Conservation (phyloP, 2,797 vertebrate species). For the Cuculus canorus region DNA sequence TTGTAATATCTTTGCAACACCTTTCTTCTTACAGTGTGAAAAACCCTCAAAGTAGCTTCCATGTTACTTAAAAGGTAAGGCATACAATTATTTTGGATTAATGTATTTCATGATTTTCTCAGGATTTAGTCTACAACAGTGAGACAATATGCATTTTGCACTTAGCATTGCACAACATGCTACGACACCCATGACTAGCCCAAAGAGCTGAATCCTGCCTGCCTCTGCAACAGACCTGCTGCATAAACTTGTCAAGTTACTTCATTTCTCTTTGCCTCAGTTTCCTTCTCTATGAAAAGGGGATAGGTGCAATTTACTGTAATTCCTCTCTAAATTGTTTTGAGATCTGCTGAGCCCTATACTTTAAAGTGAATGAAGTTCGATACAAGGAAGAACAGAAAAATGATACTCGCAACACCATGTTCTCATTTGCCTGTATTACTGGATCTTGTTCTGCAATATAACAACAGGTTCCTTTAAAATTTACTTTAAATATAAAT, state of each 20-base stretch:
- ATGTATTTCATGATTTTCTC: neutral
- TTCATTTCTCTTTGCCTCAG: slow-evolving; percentile 13
- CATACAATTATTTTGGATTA: neutral
- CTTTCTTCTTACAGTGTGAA: neutral
- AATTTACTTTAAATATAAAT: neutral
- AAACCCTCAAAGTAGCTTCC: neutral
- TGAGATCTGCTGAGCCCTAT: neutral
- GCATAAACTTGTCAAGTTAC: neutral
- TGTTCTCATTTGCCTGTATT: neutral
- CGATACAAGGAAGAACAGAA: neutral
- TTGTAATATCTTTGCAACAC: neutral
- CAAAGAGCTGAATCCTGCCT: neutral
- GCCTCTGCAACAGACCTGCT: neutral
- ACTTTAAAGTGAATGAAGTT: neutral
- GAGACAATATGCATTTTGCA: neutral
- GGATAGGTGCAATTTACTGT: neutral
- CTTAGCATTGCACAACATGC: neutral
- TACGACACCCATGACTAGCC: accelerated
- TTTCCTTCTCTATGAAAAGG: slow-evolving; percentile 14
- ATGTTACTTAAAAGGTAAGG: neutral
- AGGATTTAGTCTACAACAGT: neutral
- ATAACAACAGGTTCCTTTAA: neutral
- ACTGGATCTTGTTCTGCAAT: neutral
- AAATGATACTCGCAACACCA: neutral
- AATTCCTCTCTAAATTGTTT: neutral